Base-by-base conservation (phyloP, 1,140 invertebrate species). In the Stenopsyche tienmushanensis region DNA sequence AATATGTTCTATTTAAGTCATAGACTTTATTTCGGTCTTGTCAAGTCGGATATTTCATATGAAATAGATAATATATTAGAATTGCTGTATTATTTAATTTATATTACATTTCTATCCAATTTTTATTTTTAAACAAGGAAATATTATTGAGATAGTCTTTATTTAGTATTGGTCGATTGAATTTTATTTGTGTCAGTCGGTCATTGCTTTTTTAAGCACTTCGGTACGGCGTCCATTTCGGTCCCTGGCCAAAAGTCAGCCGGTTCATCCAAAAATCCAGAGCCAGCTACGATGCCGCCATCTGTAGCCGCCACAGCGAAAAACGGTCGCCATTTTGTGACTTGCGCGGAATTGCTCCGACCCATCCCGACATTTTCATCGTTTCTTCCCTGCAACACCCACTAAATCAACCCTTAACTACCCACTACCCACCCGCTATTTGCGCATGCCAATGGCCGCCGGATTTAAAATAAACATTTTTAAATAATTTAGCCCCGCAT, bases 281-380 rank as follows among this genome's bases (percentile, higher is more conserved):
- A 47, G 57, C 24, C 24, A 20, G 8, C 8, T 18, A 9, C 8
- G 5, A 5, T 8, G 8, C 44, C 8, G 7, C 44, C 17, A 47
- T 60, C 41, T 45, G 23, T 21, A 18, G 10, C n/a, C 9, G 41
- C 18, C 13, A 13, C 42, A 10, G 8, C 41, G 41, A 60, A 60
- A 29, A 17, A 54, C 41, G 57, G 57, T 47, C 23, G 57, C 57
- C 57, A 60, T 60, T 60, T 60, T 60, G 57, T 39, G 57, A 44
- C 57, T 17, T 44, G 57, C 57, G 57, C 57, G 41, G 23, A 13
- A n/a, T n/a, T n/a, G n/a, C 41, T 21, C 54, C 18, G 39, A n/a
- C 54, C 34, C 29, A 10, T 53, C 18, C 7, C 29, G 25, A 13
- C 29, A 29, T n/a, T 21, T 21, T 50, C 23, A n/a, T 29, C 23